Evolutionary conservation across 2,797 vertebrate species (phyloP).

Genomic region (Peromyscus eremicus): DNA sequence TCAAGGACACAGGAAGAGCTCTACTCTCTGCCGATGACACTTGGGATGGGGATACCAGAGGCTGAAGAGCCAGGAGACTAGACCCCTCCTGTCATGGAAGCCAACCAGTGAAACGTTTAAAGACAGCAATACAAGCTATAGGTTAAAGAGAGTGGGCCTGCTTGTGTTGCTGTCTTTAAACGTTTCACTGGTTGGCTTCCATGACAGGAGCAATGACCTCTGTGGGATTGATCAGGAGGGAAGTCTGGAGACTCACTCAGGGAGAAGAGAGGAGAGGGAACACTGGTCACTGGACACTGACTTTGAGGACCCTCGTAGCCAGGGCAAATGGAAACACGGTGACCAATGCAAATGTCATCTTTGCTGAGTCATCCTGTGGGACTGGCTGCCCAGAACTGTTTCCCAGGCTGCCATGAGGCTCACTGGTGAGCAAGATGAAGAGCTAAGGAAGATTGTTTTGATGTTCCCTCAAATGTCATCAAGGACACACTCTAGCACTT

Average conservation of each 20-base stretch:
- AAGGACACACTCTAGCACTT: neutral
- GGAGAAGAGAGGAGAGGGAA: no score
- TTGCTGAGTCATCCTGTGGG: fast-evolving
- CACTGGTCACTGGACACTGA: neutral
- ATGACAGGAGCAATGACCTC: neutral
- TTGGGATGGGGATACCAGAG: neutral
- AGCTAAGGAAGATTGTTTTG: no score
- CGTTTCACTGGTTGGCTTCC: neutral
- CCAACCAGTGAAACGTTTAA: neutral
- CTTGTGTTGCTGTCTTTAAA: no score
- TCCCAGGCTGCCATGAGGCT: neutral
- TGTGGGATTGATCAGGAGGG: fast-evolving
- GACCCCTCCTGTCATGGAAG: neutral
- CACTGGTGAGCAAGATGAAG: no score
- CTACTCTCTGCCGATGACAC: neutral
- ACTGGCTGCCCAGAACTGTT: no score
- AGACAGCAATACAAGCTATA: no score
- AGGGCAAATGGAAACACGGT: fast-evolving
- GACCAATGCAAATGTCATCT: fast-evolving
- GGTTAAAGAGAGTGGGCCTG: neutral
- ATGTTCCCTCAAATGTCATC: neutral
- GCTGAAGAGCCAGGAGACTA: neutral
- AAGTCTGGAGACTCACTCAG: fast-evolving
- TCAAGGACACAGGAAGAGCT: neutral
- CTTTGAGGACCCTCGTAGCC: neutral